A percentile compares a stretch with the other conserved stretches of the same genome.
These are phyloP conservation scores for Apeltes quadracus DNA, from an alignment of 2,113 vertebrate genomes.

Conservation along the genomic window DNA sequence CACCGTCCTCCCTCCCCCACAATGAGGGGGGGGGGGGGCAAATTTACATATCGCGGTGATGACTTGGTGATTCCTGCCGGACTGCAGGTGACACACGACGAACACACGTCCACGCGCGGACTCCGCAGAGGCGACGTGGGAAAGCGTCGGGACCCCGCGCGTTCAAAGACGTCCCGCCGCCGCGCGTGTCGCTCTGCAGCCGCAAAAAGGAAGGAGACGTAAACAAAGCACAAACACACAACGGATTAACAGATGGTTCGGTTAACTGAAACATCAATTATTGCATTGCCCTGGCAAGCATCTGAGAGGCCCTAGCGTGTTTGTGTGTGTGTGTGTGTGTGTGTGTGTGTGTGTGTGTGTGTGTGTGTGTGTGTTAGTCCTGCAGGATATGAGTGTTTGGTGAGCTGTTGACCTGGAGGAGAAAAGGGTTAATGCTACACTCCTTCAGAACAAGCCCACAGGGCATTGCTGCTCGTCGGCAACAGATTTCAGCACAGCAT, in stretches of 20 bases:
- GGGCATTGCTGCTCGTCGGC: conserved; percentile 67
- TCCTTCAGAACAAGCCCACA: conserved; percentile 72
- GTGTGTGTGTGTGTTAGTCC: conserved; percentile 54
- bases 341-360: conserved; percentile 42
- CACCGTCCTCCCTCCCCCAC: conserved; percentile 52
- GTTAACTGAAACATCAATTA: conserved; percentile 83
- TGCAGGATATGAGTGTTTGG: conserved; percentile 75
- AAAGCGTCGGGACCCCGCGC: conserved; percentile 46
- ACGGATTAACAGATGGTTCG: conserved; percentile 81
- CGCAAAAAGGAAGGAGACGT: conserved; percentile 22
- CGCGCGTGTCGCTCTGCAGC: conserved; percentile 55
- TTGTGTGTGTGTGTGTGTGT: background rate
- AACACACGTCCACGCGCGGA: conserved; percentile 12
- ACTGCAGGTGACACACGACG: conserved; percentile 53
- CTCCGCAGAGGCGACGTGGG: conserved; percentile 6
- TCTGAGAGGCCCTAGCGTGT: conserved; percentile 52
- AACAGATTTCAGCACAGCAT: conserved; percentile 75
- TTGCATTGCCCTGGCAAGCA: conserved; percentile 78
- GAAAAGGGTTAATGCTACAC: conserved; percentile 78
- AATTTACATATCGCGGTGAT: conserved; percentile 69
- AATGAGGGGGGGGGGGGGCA: conserved; percentile 60
- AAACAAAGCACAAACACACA: conserved; percentile 29
- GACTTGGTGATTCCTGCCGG: conserved; percentile 50
- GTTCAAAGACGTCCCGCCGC: conserved; percentile 23
- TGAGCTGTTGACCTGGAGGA: conserved; percentile 78